Base-by-base conservation (phyloP, 2,113 vertebrate species). In the Seriola rivoliana region DNA sequence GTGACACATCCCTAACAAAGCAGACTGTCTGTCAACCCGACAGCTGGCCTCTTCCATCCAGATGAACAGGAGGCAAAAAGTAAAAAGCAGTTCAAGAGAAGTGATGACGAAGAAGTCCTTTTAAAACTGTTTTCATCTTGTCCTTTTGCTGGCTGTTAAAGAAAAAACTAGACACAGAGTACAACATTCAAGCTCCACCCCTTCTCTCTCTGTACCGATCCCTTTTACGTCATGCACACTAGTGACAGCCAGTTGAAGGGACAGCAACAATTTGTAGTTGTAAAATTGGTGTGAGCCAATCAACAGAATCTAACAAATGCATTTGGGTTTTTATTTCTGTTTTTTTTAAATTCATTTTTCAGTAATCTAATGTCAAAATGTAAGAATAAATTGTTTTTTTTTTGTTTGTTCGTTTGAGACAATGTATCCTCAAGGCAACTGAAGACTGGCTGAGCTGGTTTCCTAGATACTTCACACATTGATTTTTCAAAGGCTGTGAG, bases 361-460 rank as follows among this genome's bases (percentile, higher is more conserved):
- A 6, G 2, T 36, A 9, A 58, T 58, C 1, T 52, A 4, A 50
- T 5, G 8, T 59, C 8, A 44, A 7, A 60, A 50, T 40, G 9
- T 14, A n/a, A 32, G 14, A 60, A 59, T 63, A 46, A 4, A 32
- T 0, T n/a, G 11, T 17, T 17, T 48, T 14, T 14, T 21, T 25
- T n/a, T 19, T 12, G 13, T 58, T 29, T 54, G 67, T n/a, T 19
- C 9, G 13, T 58, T 54, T 63, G 4, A 6, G 8, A 19, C 55
- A 32, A 57, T 59, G 29, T 65, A 0, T 52, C 60, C 55, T 63
- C 17, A 19, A 34, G 75, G 55, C 3, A 25, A 23, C 0, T 58
- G 8, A 36, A 62, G 54, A 79, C 86, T 67, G 72, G 83, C 59
- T 76, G 12, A 44, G 48, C 89, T 79, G 82, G 90, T 85, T 89